Evolutionary conservation across 2,797 vertebrate species (phyloP), one percentile per base, ranked within the genome.

Genomic region (Echiichthys vipera): DNA sequence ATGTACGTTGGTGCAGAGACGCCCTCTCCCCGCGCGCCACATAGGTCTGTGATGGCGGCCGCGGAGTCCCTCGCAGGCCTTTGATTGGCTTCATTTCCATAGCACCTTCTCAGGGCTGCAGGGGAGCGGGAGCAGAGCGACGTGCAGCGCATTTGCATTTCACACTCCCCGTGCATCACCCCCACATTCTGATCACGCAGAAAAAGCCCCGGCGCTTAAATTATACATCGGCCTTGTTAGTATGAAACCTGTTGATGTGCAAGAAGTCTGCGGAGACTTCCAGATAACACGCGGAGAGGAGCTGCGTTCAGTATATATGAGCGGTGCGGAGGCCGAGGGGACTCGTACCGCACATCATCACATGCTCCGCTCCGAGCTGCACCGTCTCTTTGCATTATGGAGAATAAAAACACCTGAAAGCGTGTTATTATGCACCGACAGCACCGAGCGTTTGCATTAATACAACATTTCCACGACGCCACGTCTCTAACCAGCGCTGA

Each of bases 71-170:
- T 66, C 27, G 4, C n/a, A 14, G 57, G 36, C 58, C 24, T 81
- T 54, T 78, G 75, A 88, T 88, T 83, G 77, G 83, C 79, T 51
- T 76, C 49, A 86, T 87, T 88, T 83, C 11, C 81, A 84, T 85
- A 56, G 49, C 54, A 4, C 65, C 76, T 78, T 77, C 69, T 80
- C 64, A 39, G n/a, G 10, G 3, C 49, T 29, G 46, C n/a, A 14
- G 65, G 73, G 73, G 46, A 5, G 65, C 5, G 0, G 1, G 29
- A 34, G 56, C n/a, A 4, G 34, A 58, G 61, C 51, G 17, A 56
- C 14, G 9, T n/a, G n/a, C n/a, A n/a, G n/a, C n/a, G 0, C 24
- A 73, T 87, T 85, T 73, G 36, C 74, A 84, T 87, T 79, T 87
- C 39, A 56, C 56, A 37, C 7, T 37, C 75, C 27, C 15, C 4